These are phyloP conservation scores for Drosophila incognita DNA, from an alignment of 2,888 invertebrate genomes.

Conservation along the genomic window DNA sequence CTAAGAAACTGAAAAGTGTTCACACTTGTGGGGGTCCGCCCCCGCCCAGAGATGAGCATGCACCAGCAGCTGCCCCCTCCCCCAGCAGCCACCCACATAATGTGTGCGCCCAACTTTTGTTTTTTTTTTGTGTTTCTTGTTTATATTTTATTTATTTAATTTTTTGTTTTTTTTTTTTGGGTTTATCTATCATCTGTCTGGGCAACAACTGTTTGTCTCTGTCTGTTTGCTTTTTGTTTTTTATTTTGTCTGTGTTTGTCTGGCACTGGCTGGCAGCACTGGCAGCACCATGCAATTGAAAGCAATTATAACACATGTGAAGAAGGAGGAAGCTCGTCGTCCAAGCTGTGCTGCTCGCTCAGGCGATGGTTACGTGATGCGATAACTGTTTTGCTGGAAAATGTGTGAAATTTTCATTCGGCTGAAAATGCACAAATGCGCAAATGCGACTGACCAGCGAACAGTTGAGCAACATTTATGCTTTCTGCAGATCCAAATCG, in stretches of 20 bases:
- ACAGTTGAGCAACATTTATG: conserved; percentile 48
- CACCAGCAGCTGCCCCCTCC: conserved; percentile 6
- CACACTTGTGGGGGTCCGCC: conserved; percentile 45
- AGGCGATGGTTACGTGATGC: conserved; percentile 51
- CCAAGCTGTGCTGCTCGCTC: conserved; percentile 1
- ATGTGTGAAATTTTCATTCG: conserved; percentile 34
- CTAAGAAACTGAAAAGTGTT: conserved; percentile 6
- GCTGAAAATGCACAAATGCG: conserved; percentile 42
- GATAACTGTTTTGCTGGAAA: conserved; percentile 32
- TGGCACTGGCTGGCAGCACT: conserved; percentile 28
- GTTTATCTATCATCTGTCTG: conserved; percentile 72
- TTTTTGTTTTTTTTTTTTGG: conserved; percentile 23
- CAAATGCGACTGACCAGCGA: conserved; percentile 40
- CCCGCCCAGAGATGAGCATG: conserved; percentile 27
- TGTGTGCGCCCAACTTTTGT: conserved; percentile 28
- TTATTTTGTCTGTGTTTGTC: conserved; percentile 39
- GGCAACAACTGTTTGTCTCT: conserved; percentile 54
- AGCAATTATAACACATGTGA: conserved; percentile 71
- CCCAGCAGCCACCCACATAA: conserved; percentile 41
- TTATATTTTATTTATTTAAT: conserved; percentile 4
- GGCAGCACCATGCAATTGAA: conserved; percentile 63
- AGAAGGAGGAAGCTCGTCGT: conserved; percentile 57
- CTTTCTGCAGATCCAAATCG: conserved; percentile 57
- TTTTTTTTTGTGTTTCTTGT: conserved; percentile 4
- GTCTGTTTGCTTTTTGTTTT: conserved; percentile 44